Evolutionary conservation across 2,113 vertebrate genomes (phyloP).

Genomic region (Serilophus lunatus): DNA sequence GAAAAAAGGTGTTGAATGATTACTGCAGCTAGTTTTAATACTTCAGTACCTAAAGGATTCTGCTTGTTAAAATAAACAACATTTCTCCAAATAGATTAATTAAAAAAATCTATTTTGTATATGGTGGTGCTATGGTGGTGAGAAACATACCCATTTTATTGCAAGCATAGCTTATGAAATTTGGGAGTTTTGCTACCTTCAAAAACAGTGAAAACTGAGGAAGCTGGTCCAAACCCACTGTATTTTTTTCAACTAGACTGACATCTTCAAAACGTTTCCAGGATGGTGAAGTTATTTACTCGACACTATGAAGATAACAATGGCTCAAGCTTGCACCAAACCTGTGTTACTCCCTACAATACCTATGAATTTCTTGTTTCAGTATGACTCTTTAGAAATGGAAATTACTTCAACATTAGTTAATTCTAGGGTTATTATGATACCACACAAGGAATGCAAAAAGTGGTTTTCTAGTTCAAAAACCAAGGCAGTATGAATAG

Average conservation of each 20-base stretch:
- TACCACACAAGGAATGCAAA: not conserved
- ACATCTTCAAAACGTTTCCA: not conserved
- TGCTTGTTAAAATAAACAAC: not conserved
- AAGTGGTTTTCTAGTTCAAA: not conserved
- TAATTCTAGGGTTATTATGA: not conserved
- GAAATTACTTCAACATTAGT: not conserved
- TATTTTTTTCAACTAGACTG: not conserved
- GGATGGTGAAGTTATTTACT: not conserved
- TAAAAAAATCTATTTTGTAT: not conserved
- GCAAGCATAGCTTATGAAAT: not conserved
- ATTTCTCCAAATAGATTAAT: not conserved
- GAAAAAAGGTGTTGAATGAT: not conserved
- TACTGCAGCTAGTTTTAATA: not conserved
- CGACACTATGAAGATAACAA: not conserved
- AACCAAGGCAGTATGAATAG: not conserved
- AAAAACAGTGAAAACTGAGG: not conserved
- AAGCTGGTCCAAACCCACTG: not conserved
- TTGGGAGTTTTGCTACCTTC: not conserved
- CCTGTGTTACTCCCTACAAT: not conserved
- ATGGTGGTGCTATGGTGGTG: not conserved
- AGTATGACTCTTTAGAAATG: not conserved
- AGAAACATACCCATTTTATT: not conserved
- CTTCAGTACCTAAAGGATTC: not conserved
- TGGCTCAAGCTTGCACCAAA: not conserved
- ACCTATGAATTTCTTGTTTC: not conserved